Base-by-base conservation (phyloP, 1,140 invertebrate genomes). In the Galleria mellonella region DNA sequence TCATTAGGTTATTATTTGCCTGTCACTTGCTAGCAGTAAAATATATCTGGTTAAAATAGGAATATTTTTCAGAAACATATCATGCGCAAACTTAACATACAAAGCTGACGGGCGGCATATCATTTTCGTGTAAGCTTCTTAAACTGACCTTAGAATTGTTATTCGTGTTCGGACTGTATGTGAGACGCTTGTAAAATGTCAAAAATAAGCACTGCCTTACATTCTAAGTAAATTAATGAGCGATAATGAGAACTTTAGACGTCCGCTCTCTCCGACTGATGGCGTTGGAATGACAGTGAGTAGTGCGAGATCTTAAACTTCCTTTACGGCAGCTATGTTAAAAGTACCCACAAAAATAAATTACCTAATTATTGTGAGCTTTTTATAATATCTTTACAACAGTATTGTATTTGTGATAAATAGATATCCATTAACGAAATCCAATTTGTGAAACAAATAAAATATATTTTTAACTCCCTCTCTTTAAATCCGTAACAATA, bases 151-250 rank as follows among this genome's bases (percentile, higher is more conserved):
- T 55, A 52, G 50, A 38, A 59, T 55, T 54, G 47, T 50, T 32
- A 33, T 42, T 39, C 28, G 33, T 55, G 32, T 41, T 47, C 31
- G 45, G 45, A 51, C 32, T 45, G 44, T 56, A 44, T 61, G 54
- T 64, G 48, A 55, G 45, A 69, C 43, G 68, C 68, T 75, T 76
- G 62, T 65, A 56, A 40, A 55, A 63, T 58, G 39, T 63, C 62
- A 58, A 66, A n/a, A 56, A 51, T n/a, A 62, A 72, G 64, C 79
- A 83, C 79, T 83, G 79, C 79, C 79, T 83, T 83, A 76, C 47
- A 66, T 66, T 58, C 47, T 79, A 74, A 76, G 71, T 72, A 70
- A 62, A 64, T 50, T 62, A 56, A 53, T 58, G 40, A 43, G 50
- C 44, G 57, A 58, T 61, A 51, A 62, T 66, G 42, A 33, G 51